A percentile compares a stretch with the other conserved stretches of the same genome.
Conservation (phyloP, 2,888 invertebrate species). For the Stomorhina lunata region DNA sequence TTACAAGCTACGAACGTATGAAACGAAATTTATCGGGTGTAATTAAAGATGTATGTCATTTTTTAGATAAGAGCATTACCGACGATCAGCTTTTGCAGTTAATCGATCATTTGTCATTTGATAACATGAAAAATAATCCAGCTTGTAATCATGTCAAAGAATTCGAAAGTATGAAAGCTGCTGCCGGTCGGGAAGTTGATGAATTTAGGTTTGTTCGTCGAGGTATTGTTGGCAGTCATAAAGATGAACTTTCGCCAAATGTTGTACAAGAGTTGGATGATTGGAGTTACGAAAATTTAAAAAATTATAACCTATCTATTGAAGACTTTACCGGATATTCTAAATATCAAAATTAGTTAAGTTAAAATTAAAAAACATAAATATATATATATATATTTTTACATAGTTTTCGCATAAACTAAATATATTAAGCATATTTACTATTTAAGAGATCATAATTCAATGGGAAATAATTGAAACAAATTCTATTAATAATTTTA, state of each 20-base stretch:
- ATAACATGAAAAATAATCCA: slow-evolving; percentile 77
- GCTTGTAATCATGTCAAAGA: slow-evolving; percentile 77
- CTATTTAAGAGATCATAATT: no score
- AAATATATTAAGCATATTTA: no score
- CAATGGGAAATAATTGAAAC: no score
- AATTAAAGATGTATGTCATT: slow-evolving; percentile 72
- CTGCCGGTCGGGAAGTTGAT: slow-evolving; percentile 74
- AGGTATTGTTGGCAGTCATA: slow-evolving; percentile 77
- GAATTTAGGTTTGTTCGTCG: slow-evolving; percentile 78
- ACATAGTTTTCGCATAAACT: no score
- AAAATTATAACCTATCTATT: slow-evolving; percentile 70
- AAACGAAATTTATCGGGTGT: slow-evolving; percentile 72
- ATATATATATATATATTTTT: no score
- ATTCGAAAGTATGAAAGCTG: slow-evolving; percentile 77
- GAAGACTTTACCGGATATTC: slow-evolving; percentile 74
- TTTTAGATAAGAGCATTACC: slow-evolving; percentile 69
- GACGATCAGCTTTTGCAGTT: slow-evolving; percentile 70
- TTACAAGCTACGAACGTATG: slow-evolving; percentile 78
- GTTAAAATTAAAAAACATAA: no score
- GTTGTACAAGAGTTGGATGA: slow-evolving; percentile 76
- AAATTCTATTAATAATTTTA: no score
- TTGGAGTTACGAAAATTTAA: slow-evolving; percentile 74
- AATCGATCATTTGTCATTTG: slow-evolving; percentile 75
- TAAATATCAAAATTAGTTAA: slow-evolving; percentile 69
- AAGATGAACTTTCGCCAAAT: slow-evolving; percentile 73